Evolutionary conservation across 2,797 vertebrate genomes (phyloP), one percentile per base, ranked within the genome.

Genomic region (Diplodus sargus): DNA sequence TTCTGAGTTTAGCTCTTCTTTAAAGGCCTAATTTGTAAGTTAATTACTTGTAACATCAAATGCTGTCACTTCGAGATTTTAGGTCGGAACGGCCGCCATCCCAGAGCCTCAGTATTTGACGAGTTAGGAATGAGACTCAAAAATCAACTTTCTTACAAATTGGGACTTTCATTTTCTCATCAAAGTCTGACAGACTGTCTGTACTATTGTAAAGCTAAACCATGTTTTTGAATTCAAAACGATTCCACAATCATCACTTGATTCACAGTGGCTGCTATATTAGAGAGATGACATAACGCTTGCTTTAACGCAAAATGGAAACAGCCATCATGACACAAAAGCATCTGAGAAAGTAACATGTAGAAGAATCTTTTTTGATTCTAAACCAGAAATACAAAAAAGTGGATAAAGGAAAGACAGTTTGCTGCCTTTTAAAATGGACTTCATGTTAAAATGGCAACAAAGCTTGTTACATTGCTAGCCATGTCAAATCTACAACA

Each of bases 311-410:
- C 11, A n/a, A 60, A 59, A 20, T 13, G 8, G 16, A 47, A 11
- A 2, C 18, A 7, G 10, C 16, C 0, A 70, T 58, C 60, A 23
- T 59, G 76, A 65, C 61, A 71, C 47, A 60, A 60, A 53, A 72
- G 39, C 47, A 66, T 54, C 16, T 1, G 39, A 61, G 25, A 15
- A 11, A 25, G 22, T 28, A 13, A 58, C 6, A 20, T 5, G 56
- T 25, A 48, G 12, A 49, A 45, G 73, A 30, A 49, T 28, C 4
- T 28, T 15, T 57, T 74, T 43, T 13, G 25, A 54, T 54, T 67
- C 0, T 0, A 66, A 61, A 39, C 2, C 16, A 53, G 20, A 52
- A 12, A 18, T 5, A 17, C 7, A 52, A 30, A 49, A 42, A 17
- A 10, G 20, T 4, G 18, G 28, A 42, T 47, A 23, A 51, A 63